Conservation (phyloP, 92 coral and sea anemone genomes). For the Micromussa lordhowensis region DNA sequence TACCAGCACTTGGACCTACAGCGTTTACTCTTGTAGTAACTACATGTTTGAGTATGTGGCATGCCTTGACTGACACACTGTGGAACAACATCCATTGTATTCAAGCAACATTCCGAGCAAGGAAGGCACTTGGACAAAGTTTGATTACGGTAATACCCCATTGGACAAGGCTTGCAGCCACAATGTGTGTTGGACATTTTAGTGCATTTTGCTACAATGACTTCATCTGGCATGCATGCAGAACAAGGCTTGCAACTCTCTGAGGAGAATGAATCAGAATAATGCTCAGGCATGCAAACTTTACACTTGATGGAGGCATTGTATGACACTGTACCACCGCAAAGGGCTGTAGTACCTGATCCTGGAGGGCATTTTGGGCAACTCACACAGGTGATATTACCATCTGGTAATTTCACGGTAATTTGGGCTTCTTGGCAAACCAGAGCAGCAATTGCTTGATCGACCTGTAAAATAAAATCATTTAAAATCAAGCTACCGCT, state of each 20-base stretch:
- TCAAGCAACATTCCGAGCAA: conserved; percentile 36
- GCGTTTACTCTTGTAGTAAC: conserved; percentile 19
- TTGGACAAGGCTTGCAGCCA: conserved; percentile 28
- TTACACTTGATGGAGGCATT: not conserved
- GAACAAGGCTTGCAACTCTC: conserved; percentile 45
- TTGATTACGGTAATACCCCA: conserved; percentile 28
- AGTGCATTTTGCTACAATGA: not conserved
- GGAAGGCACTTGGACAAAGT: conserved; percentile 24
- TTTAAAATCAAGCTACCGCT: not conserved
- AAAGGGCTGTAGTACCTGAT: conserved; percentile 4
- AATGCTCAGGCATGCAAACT: not conserved
- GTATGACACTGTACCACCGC: not conserved
- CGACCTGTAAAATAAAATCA: not conserved
- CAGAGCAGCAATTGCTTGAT: not conserved
- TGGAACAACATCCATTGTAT: not conserved
- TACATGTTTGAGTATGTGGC: conserved; percentile 8
- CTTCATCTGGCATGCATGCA: conserved; percentile 12
- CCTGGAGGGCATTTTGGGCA: conserved; percentile 32
- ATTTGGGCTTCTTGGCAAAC: conserved; percentile 5
- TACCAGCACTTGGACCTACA: conserved; percentile 39
- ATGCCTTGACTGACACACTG: conserved; percentile 20
- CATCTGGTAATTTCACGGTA: not conserved
- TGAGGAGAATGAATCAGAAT: conserved; percentile 24
- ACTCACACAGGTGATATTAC: not conserved
- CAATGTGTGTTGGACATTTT: conserved; percentile 15